Percentiles rank a stretch among this genome's conserved stretches.
These are phyloP conservation scores for Sebastes trivittatus DNA, from an alignment of 2,797 vertebrate species.

Conservation along the genomic window DNA sequence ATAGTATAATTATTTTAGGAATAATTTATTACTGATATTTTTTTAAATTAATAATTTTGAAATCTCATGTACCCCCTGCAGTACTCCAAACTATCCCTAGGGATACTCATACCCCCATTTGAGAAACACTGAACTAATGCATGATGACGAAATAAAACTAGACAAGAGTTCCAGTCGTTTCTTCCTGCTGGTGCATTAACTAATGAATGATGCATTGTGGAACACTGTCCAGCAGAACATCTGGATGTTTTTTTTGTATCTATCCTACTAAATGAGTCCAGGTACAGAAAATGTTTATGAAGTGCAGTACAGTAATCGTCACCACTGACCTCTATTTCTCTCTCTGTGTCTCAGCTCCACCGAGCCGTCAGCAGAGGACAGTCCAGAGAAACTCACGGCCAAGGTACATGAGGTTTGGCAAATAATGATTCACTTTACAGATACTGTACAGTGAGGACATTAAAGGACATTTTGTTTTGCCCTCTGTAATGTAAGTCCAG, in stretches of 20 bases:
- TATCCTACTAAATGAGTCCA: no score
- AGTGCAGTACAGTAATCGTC: background rate
- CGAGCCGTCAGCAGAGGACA: slow-evolving; percentile 86
- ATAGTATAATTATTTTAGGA: background rate
- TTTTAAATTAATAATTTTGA: background rate
- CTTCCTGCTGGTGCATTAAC: no score
- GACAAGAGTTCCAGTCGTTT: background rate
- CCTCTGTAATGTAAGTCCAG: background rate
- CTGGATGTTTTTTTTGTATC: no score
- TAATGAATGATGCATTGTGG: no score
- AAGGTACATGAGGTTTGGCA: slow-evolving; percentile 84
- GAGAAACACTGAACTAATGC: no score
- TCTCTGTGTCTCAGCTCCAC: slow-evolving; percentile 77
- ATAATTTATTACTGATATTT: background rate
- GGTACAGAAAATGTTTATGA: background rate
- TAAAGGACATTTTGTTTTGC: background rate
- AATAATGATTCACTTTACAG: no score
- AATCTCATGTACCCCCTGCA: background rate
- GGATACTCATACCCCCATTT: background rate
- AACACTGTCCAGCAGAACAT: no score
- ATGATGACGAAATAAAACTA: background rate
- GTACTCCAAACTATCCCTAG: background rate
- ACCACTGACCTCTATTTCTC: background rate
- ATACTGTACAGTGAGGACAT: background rate
- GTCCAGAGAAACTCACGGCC: slow-evolving; percentile 85